phyloP scores from a whole-genome alignment of 2,113 vertebrate species.

The Neolamprologus falcicula region DNA sequence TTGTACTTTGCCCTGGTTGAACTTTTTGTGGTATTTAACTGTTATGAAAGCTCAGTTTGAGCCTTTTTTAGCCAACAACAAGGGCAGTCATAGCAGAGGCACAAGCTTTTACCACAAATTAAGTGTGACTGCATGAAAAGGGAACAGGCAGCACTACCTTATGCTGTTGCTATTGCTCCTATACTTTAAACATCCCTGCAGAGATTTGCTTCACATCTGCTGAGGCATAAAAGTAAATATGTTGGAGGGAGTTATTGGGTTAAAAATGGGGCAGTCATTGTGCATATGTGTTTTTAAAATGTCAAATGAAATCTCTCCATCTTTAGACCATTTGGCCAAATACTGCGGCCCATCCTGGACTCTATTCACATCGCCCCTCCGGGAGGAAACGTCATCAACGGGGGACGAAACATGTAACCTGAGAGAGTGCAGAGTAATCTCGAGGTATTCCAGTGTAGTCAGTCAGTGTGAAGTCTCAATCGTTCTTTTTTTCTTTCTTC shows the following conservation, averaged over 20 bases:
- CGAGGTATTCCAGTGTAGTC: slow-evolving; percentile 41
- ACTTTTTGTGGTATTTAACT: background rate
- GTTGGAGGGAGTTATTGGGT: background rate
- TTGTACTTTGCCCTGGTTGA: no score
- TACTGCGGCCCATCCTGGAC: slow-evolving; percentile 87
- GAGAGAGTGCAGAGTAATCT: background rate
- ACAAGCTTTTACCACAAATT: background rate
- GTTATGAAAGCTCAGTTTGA: background rate
- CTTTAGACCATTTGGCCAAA: slow-evolving; percentile 90
- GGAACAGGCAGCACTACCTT: background rate
- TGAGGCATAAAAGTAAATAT: background rate
- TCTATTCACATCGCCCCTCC: slow-evolving; percentile 91
- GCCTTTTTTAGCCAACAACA: background rate
- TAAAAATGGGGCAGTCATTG: background rate
- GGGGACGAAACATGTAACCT: slow-evolving; percentile 84
- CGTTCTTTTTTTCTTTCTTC: background rate
- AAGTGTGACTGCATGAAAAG: background rate
- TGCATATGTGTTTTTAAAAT: background rate
- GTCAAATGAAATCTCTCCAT: background rate
- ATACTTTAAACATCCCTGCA: background rate
- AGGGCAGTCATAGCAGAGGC: background rate
- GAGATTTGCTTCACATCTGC: background rate
- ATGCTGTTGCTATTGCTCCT: background rate
- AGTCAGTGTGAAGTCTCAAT: background rate
- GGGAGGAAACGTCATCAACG: slow-evolving; percentile 85